Conservation (phyloP, 2,888 invertebrate genomes). For the Hesperia comma region DNA sequence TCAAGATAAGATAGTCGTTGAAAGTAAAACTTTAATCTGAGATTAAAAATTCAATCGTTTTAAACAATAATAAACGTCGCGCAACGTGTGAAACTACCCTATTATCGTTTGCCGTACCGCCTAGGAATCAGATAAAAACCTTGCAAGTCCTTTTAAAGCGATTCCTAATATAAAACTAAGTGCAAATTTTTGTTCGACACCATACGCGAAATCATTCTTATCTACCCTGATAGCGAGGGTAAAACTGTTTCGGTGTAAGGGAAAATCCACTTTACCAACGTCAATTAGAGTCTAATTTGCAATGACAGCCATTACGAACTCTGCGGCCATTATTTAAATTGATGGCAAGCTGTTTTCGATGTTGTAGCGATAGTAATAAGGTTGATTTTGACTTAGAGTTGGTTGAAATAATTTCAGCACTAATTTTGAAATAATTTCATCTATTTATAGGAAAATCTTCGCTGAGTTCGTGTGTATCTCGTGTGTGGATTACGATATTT, state of each 20-base stretch:
- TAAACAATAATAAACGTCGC: neutral
- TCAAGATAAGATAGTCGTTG: too few relatives aligned
- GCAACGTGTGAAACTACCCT: constrained; percentile 6
- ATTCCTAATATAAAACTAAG: constrained; percentile 32
- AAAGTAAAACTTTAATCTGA: too few relatives aligned
- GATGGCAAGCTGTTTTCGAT: neutral
- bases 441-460: constrained; percentile 35
- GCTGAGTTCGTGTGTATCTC: constrained; percentile 10
- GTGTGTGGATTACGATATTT: constrained; percentile 14
- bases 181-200: constrained; percentile 34
- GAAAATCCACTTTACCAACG: constrained; percentile 15
- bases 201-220: constrained; percentile 33
- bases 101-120: constrained; percentile 3
- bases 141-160: constrained; percentile 19
- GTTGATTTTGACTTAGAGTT: neutral
- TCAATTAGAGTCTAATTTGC: constrained; percentile 24
- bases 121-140: constrained; percentile 32
- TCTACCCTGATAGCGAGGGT: constrained; percentile 22
- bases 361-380: neutral
- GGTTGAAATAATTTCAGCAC: constrained; percentile 26
- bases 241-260: constrained; percentile 8
- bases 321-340: constrained; percentile 19
- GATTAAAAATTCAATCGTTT: too few relatives aligned
- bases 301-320: constrained; percentile 5
- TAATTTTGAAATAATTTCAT: constrained; percentile 35